Evolutionary conservation across 2,113 vertebrate genomes (phyloP).

Genomic region (Cheilinus undulatus): DNA sequence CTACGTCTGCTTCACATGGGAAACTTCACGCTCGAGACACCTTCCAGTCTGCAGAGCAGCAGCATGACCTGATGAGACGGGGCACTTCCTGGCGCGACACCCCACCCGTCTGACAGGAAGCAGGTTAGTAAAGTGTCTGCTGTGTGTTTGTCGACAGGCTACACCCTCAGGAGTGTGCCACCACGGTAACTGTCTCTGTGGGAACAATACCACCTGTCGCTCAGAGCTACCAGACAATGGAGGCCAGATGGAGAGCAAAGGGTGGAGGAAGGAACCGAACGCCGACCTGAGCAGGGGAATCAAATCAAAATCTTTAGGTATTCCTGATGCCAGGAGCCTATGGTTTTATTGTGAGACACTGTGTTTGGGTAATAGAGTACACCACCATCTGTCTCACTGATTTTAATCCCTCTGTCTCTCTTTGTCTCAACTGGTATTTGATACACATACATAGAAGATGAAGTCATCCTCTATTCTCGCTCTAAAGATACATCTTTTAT

Average conservation of each 20-base stretch:
- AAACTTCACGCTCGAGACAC: slow-evolving; percentile 48
- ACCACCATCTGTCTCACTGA: slow-evolving; percentile 48
- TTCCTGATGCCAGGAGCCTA: slow-evolving; percentile 52
- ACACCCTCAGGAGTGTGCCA: slow-evolving; percentile 73
- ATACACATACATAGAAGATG: slow-evolving; percentile 4
- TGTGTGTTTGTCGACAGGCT: slow-evolving; percentile 47
- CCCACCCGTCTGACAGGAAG: slow-evolving; percentile 63
- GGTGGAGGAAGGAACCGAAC: slow-evolving; percentile 61
- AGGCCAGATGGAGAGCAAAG: slow-evolving; percentile 75
- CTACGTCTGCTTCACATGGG: slow-evolving; percentile 45
- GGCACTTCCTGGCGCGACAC: slow-evolving; percentile 55
- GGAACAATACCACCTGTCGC: slow-evolving; percentile 78
- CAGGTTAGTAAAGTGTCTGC: slow-evolving; percentile 29
- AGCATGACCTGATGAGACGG: slow-evolving; percentile 44
- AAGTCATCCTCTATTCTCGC: not conserved
- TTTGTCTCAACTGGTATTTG: slow-evolving; percentile 10
- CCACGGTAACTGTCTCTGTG: slow-evolving; percentile 71
- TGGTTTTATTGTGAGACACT: slow-evolving; percentile 53
- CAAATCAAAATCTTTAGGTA: slow-evolving; percentile 59
- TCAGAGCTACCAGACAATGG: slow-evolving; percentile 63
- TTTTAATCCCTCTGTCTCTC: slow-evolving; percentile 11
- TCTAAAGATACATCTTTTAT: too few species aligned
- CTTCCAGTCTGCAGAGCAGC: slow-evolving; percentile 40
- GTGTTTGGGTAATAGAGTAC: slow-evolving; percentile 42
- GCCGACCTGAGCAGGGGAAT: slow-evolving; percentile 47